Evolutionary conservation across 2,113 vertebrate species (phyloP).

Genomic region (Microtus oregoni): DNA sequence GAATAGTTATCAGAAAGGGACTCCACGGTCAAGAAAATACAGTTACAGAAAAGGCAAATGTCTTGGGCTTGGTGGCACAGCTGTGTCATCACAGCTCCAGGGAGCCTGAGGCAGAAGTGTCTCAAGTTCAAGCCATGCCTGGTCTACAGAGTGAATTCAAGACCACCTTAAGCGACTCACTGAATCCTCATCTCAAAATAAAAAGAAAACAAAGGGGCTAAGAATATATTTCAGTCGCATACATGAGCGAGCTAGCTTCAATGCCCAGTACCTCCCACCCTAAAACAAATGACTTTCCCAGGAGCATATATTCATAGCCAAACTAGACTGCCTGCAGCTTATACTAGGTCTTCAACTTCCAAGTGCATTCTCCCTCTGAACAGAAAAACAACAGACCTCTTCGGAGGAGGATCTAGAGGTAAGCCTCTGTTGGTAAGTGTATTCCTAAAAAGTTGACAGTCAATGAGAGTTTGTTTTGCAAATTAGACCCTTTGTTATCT

Average conservation of each 20-base stretch:
- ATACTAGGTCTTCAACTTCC: neutral
- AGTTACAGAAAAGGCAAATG: constrained; percentile 12
- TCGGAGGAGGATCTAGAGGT: neutral
- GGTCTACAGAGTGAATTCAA: neutral
- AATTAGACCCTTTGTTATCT: constrained; percentile 43
- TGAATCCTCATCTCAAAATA: neutral
- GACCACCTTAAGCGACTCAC: neutral
- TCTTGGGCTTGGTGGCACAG: neutral
- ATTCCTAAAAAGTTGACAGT: constrained; percentile 42
- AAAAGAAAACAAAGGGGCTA: neutral
- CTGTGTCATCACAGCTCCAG: neutral
- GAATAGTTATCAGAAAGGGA: constrained; percentile 39
- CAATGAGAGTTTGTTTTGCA: constrained; percentile 28
- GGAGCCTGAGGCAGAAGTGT: neutral
- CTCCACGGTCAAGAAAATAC: neutral
- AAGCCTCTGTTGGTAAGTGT: neutral
- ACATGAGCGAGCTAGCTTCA: neutral
- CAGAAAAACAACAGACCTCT: neutral
- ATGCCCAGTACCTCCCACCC: neutral
- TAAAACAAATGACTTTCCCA: neutral
- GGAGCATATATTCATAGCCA: neutral
- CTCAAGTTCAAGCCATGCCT: neutral
- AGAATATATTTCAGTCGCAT: neutral
- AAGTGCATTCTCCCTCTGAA: neutral
- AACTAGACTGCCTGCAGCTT: neutral